Evolutionary conservation across 2,113 vertebrate species (phyloP).

Genomic region (Dissostichus mawsoni): DNA sequence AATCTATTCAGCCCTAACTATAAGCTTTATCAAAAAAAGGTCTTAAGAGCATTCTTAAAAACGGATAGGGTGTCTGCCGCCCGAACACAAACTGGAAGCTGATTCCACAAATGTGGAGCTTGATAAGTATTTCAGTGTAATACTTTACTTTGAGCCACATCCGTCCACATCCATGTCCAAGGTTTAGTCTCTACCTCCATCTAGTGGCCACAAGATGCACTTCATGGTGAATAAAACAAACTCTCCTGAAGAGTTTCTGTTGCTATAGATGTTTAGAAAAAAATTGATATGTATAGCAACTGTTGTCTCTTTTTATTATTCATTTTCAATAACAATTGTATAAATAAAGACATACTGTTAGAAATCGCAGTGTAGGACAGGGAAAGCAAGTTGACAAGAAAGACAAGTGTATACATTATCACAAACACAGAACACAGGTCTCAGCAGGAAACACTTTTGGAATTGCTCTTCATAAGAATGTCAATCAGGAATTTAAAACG

Average conservation of each 20-base stretch:
- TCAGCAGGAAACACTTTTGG: conserved; percentile 37
- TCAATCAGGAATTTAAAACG: conserved; percentile 23
- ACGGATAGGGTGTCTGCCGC: no score
- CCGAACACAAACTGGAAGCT: no score
- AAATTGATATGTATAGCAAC: background rate
- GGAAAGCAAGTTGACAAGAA: conserved; percentile 39
- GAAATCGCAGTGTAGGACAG: conserved; percentile 59
- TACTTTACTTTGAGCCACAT: background rate
- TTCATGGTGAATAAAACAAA: background rate
- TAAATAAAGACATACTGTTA: conserved; percentile 68
- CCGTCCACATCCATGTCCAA: background rate
- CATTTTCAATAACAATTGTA: conserved; percentile 51
- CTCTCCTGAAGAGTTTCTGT: background rate
- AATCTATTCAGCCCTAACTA: no score
- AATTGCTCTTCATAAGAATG: conserved; percentile 4
- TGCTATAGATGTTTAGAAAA: background rate
- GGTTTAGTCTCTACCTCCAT: conserved; percentile 57
- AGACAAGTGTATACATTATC: conserved; percentile 4
- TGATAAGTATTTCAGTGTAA: no score
- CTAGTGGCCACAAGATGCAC: conserved; percentile 65
- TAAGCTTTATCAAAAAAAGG: no score
- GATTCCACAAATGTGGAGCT: no score
- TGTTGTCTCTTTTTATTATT: conserved; percentile 67
- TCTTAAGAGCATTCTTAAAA: no score
- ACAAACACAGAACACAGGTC: conserved; percentile 24